Evolutionary conservation across 1,140 invertebrate species (phyloP).

Genomic region (Zaprionus tsacasi): DNA sequence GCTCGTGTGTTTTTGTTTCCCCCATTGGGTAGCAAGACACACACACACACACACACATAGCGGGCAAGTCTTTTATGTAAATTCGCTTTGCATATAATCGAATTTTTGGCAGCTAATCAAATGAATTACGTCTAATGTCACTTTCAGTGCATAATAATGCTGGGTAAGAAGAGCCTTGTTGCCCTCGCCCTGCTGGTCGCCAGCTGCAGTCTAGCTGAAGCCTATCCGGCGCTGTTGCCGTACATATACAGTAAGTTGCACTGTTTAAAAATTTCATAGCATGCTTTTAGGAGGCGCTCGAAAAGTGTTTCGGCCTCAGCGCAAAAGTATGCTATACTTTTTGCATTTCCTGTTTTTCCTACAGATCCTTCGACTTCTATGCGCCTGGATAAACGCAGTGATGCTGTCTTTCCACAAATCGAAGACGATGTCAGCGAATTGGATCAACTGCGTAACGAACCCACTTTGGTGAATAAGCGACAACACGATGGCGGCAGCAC

Average conservation of each 20-base stretch:
- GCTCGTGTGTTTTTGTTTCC: slow-evolving; percentile 6
- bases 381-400: slow-evolving; percentile 33
- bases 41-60: slow-evolving; percentile 2
- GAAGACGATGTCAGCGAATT: slow-evolving; percentile 80
- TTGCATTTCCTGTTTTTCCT: neutral
- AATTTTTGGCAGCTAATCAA: slow-evolving; percentile 66
- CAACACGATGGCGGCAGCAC: slow-evolving; percentile 69
- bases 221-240: slow-evolving; percentile 68
- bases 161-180: slow-evolving; percentile 56
- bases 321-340: neutral
- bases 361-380: slow-evolving; percentile 52
- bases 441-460: slow-evolving; percentile 67
- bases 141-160: slow-evolving; percentile 60
- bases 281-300: neutral
- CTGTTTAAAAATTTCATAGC: neutral
- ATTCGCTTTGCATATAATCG: slow-evolving; percentile 51
- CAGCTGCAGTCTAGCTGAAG: slow-evolving; percentile 61
- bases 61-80: slow-evolving; percentile 20
- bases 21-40: slow-evolving; percentile 26
- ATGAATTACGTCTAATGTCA: slow-evolving; percentile 61
- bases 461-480: slow-evolving; percentile 39
- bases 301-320: neutral
- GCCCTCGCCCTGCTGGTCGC: slow-evolving; percentile 52
- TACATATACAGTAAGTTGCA: slow-evolving; percentile 67
- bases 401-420: slow-evolving; percentile 57